Evolutionary conservation across 2,888 invertebrate genomes (phyloP).

Genomic region (Lysandra coridon): DNA sequence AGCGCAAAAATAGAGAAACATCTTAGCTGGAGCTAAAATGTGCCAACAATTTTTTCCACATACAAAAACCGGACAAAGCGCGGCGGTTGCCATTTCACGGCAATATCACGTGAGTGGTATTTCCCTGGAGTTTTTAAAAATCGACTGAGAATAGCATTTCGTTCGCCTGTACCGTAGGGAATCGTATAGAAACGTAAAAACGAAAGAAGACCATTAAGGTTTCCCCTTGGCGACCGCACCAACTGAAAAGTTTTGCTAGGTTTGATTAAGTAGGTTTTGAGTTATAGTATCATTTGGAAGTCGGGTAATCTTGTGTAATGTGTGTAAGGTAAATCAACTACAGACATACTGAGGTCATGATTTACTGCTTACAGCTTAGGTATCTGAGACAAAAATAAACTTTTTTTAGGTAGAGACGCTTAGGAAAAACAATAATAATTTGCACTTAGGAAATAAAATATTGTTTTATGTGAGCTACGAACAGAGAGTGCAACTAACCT

Average conservation of each 20-base stretch:
- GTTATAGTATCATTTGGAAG: too few relatives aligned
- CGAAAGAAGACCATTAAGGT: neutral
- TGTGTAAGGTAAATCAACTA: too few relatives aligned
- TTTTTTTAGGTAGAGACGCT: too few relatives aligned
- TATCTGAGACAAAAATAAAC: too few relatives aligned
- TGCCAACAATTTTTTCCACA: neutral
- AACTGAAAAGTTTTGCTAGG: neutral
- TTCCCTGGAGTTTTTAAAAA: conserved; percentile 3
- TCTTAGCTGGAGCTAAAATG: neutral
- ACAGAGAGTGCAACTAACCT: too few relatives aligned
- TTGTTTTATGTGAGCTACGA: too few relatives aligned
- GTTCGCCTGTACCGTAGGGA: neutral
- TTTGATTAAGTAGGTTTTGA: neutral
- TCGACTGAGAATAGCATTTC: neutral
- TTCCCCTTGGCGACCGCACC: neutral
- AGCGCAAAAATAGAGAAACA: neutral
- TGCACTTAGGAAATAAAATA: too few relatives aligned
- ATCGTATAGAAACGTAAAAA: neutral
- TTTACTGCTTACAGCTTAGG: too few relatives aligned
- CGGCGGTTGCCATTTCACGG: neutral
- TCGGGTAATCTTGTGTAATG: too few relatives aligned
- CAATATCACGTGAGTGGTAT: neutral
- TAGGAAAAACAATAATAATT: too few relatives aligned
- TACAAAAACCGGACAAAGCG: neutral
- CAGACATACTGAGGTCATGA: too few relatives aligned